phyloP scores from a whole-genome alignment of 2,797 vertebrate species.

The Trichosurus vulpecula region DNA sequence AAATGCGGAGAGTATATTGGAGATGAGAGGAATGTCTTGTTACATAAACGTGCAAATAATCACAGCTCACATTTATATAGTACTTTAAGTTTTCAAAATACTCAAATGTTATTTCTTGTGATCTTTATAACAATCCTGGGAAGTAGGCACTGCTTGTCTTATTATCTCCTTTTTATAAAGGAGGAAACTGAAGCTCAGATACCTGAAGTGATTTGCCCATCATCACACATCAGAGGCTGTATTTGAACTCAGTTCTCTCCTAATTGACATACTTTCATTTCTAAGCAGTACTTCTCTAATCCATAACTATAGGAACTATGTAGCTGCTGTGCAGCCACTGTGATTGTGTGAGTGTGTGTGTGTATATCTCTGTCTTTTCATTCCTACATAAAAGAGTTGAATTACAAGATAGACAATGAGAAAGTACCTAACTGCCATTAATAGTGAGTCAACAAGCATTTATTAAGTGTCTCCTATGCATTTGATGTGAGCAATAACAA shows the following conservation, averaged over 20 bases:
- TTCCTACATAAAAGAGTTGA: not conserved
- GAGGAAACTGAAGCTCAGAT: not conserved
- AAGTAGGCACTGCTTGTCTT: not conserved
- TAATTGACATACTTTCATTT: not conserved
- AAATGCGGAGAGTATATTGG: not conserved
- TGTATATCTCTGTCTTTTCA: not conserved
- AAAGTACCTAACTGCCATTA: not conserved
- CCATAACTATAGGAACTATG: not conserved
- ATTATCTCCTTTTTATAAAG: not conserved
- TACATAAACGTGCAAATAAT: not conserved
- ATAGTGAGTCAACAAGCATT: not conserved
- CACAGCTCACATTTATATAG: not conserved
- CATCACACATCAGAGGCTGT: not conserved
- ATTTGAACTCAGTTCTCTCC: not conserved
- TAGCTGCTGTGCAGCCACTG: not conserved
- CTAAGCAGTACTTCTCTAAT: not conserved
- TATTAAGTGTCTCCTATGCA: not conserved
- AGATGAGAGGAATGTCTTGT: not conserved
- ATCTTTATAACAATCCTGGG: not conserved
- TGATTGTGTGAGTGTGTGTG: not conserved
- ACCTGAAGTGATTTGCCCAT: not conserved
- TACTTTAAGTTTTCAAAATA: not conserved
- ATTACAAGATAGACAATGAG: not conserved
- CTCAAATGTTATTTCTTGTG: not conserved
- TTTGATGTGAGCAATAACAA: not conserved